Evolutionary conservation across 92 coral and sea anemone genomes (phyloP), one percentile per base, ranked within the genome.

Genomic region (Parazoanthus darwini): DNA sequence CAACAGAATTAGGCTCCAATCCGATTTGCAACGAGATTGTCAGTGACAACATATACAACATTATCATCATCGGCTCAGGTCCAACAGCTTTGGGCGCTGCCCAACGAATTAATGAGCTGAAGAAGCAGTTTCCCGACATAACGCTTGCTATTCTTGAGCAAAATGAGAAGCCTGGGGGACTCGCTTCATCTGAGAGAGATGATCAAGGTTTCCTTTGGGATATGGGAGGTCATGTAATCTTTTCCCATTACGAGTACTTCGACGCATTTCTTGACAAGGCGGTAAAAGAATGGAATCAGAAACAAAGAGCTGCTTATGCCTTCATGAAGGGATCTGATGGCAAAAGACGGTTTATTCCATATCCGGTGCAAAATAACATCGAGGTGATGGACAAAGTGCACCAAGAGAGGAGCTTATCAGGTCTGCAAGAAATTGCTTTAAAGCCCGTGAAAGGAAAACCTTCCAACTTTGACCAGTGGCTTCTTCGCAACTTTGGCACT

Each of bases 211-310:
- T 89, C 78, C 89, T 93, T 59, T 93, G 94, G 95, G 94, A 93
- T 75, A 91, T 91, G 94, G 95, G 92, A 0, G 95, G 95, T 0
- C 95, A 93, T 59, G 95, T 91, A 44, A 91, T 91, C 3, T 91
- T 85, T 43, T 93, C 95, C 0, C 95, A 93, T 83, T 93, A 89
- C 35, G 83, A 82, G 15, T 93, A 93, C 44, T 93, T 93, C 67
- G 93, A 91, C 59, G 80, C 50, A 6, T 51, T 86, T 18, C 77
- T 93, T 8, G 91, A 93, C 85, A 83, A 54, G 29, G 90, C 88
- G 1, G 81, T 91, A 23, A 76, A 76, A 74, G 80, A 58, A 9
- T 93, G 95, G 95, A 91, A 89, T 76, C 37, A 77, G 42, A 88
- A 74, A 67, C 82, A 76, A 29, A 86, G 95, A 68, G 94, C 92